phyloP scores from a whole-genome alignment of 2,888 invertebrate species.

The Mystacides longicornis region DNA sequence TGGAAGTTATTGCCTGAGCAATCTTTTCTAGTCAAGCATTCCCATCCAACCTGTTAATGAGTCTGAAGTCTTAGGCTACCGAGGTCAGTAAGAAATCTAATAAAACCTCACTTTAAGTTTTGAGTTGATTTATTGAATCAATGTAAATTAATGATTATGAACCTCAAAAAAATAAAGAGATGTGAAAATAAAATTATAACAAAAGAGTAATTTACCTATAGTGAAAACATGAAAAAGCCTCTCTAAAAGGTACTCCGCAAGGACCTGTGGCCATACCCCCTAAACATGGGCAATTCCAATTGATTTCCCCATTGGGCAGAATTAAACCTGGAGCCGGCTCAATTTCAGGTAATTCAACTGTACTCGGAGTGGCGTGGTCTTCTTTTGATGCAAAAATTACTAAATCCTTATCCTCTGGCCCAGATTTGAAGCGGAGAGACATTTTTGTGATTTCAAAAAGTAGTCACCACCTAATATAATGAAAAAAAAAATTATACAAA shows the following conservation, averaged over 20 bases:
- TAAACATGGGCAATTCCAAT: constrained; percentile 95
- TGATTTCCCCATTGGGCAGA: constrained; percentile 79
- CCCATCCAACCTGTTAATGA: too few species aligned
- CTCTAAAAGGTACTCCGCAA: constrained; percentile 86
- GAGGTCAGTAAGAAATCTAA: too few species aligned
- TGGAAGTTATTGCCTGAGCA: too few species aligned
- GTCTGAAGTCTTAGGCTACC: too few species aligned
- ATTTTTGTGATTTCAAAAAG: constrained; percentile 28
- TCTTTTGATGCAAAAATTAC: constrained; percentile 77
- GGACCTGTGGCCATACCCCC: constrained; percentile 98
- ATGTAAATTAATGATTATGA: not conserved
- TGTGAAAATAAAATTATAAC: too few species aligned
- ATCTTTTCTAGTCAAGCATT: too few species aligned
- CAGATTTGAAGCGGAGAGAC: constrained; percentile 43
- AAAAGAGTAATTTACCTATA: constrained; percentile 47
- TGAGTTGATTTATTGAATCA: not conserved
- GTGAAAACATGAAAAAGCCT: constrained; percentile 93
- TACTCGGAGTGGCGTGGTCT: constrained; percentile 68
- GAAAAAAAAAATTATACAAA: too few species aligned
- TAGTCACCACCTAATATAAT: too few species aligned
- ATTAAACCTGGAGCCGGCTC: constrained; percentile 76
- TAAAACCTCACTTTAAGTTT: too few species aligned
- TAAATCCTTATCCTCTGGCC: constrained; percentile 63
- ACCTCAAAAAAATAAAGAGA: not conserved
- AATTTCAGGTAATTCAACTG: constrained; percentile 59